These are phyloP conservation scores for Caenorhabditis brenneri DNA, from an alignment of 1,140 invertebrate species.

Conservation along the genomic window DNA sequence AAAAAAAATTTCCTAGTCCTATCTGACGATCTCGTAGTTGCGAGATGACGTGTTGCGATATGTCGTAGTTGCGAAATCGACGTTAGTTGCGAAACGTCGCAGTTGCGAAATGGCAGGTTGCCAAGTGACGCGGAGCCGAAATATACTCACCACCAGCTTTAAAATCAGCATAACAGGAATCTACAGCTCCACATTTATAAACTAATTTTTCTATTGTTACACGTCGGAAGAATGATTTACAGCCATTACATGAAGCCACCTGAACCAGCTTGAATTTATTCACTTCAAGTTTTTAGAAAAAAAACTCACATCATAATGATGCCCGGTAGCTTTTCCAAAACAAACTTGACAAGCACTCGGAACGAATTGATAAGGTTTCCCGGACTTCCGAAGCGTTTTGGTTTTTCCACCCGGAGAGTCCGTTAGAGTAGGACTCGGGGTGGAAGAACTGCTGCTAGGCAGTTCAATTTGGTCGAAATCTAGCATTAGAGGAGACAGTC, in stretches of 20 bases:
- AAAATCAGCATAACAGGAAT: background rate
- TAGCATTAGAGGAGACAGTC: background rate
- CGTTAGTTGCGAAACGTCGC: no score
- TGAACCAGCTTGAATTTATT: background rate
- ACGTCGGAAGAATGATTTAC: background rate
- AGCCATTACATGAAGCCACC: background rate
- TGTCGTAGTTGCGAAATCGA: no score
- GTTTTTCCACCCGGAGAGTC: background rate
- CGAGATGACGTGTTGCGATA: no score
- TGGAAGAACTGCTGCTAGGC: background rate
- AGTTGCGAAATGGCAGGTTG: no score
- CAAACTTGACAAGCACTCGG: constrained; percentile 21
- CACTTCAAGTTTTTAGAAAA: background rate
- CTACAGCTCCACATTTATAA: background rate
- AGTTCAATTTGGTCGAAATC: background rate
- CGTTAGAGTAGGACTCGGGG: background rate
- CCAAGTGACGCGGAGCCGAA: no score
- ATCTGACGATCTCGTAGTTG: no score
- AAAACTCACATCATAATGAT: constrained; percentile 36
- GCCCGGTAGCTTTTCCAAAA: constrained; percentile 8
- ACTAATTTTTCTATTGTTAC: background rate
- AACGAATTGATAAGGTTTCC: constrained; percentile 22
- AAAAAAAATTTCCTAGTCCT: no score
- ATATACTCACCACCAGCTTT: background rate
- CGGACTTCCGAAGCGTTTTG: background rate